Base-by-base conservation (phyloP, 2,113 vertebrate species). In the Etia nguti region DNA sequence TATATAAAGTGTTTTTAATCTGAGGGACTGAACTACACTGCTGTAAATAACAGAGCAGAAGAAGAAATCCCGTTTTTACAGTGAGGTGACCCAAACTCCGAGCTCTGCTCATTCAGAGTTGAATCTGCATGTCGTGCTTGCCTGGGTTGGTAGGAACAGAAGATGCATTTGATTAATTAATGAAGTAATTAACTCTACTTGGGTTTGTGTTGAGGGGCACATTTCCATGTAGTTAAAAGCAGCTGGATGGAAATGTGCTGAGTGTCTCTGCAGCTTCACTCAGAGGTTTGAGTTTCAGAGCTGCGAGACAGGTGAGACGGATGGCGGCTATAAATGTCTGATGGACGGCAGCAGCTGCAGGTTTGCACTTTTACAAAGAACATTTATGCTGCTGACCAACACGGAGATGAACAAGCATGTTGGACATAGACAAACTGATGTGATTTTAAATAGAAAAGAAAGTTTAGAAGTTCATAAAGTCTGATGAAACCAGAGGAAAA, bases 291-390 rank as follows among this genome's bases (percentile, higher is more conserved):
- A 81, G 80, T 89, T 86, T 82, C 87, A 50, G 46, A 8, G 29
- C 43, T 8, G 20, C 54, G 73, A 41, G 46, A 52, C 82, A 57
- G 52, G 26, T 73, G 79, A 73, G 85, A 46, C 16, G 3, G 29
- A 8, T 12, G 18, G 57, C 5, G 10, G 80, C 88, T 91, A 89
- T 81, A 88, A 83, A 85, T 89, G 88, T 88, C 80, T 52, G 85
- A 91, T 4, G 8, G 82, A 46, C 16, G 1, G 79, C 82, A 12
- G 80, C 90, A 91, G 84, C 82, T 89, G 70, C 24, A 75, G 43
- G 70, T 48, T 48, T 48, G 10, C 41, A 46, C 13, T 73, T 26
- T 46, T 46, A 43, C 36, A 70, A 43, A 43, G 31, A 65, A 22
- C 60, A 65, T 38, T 65, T 13, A 0, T 22, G 62, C 65, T 41